Base-by-base conservation (phyloP, 2,888 invertebrate species). In the Tupiocoris notatus region DNA sequence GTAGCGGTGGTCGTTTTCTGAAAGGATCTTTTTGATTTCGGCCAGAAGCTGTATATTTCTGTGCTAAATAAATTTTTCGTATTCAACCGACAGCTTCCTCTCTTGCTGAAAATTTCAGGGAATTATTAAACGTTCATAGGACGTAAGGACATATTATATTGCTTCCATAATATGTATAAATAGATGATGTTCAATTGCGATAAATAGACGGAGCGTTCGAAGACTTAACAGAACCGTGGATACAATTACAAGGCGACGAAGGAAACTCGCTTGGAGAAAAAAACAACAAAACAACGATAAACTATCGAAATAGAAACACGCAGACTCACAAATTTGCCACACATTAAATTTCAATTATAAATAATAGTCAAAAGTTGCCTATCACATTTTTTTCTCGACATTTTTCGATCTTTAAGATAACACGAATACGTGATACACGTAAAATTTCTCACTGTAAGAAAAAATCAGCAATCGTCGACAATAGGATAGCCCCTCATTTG, bases 81-180 rank as follows among this genome's bases (percentile, higher is more conserved):
- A n/a, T n/a, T n/a, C n/a, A n/a, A n/a, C n/a, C n/a, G n/a, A n/a
- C n/a, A n/a, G n/a, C n/a, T n/a, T n/a, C n/a, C n/a, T n/a, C n/a
- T n/a, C n/a, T n/a, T n/a, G n/a, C n/a, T n/a, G n/a, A n/a, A n/a
- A n/a, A n/a, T n/a, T n/a, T n/a, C n/a, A n/a, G n/a, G n/a, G n/a
- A n/a, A n/a, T n/a, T n/a, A n/a, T n/a, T n/a, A n/a, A n/a, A n/a
- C n/a, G n/a, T n/a, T n/a, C n/a, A n/a, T 70, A 70, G 70, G 70
- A 70, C 70, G 70, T 70, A 70, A 70, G 70, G 70, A 70, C 70
- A 59, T 70, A n/a, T n/a, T n/a, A 70, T 70, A 70, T 70, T 70
- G 70, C 70, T 70, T 70, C 59, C 70, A 70, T 70, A 70, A 59
- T 70, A 70, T 70, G 70, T 70, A 24, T 59, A 70, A 70, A 59